These are phyloP conservation scores for Athripsodes cinereus DNA, from an alignment of 2,888 invertebrate species.

Conservation along the genomic window DNA sequence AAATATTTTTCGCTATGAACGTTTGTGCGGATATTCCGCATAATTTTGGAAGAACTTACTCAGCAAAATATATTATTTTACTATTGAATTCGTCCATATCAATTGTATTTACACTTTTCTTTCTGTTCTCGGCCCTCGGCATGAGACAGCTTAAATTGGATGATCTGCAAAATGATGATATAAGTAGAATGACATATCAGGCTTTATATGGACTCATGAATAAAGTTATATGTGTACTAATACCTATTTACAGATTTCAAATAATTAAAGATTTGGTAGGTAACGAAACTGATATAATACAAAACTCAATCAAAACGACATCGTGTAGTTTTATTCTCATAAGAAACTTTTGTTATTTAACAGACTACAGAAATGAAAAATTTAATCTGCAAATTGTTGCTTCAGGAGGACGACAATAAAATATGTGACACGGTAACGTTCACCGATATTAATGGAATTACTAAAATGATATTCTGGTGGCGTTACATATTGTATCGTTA, in stretches of 20 bases:
- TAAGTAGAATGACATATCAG: background rate
- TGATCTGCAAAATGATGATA: background rate
- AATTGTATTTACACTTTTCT: background rate
- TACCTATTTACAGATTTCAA: background rate
- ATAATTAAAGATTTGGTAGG: background rate
- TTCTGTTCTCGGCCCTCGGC: background rate
- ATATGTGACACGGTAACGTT: too few species aligned
- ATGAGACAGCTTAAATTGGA: background rate
- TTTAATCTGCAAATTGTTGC: too few species aligned
- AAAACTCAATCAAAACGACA: too few species aligned
- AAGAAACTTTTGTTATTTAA: too few species aligned
- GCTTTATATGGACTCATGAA: background rate
- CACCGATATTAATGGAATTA: too few species aligned
- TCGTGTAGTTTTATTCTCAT: too few species aligned
- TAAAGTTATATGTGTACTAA: background rate
- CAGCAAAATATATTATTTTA: background rate
- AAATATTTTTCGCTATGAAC: background rate
- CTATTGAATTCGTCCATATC: background rate
- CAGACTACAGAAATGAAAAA: too few species aligned
- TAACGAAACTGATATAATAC: too few species aligned
- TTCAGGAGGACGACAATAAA: too few species aligned
- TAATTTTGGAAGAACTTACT: background rate
- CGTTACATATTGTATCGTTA: too few species aligned
- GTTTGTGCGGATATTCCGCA: background rate
- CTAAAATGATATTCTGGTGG: too few species aligned